Conservation (phyloP, 2,888 invertebrate species). For the Notocelia uddmanniana region DNA sequence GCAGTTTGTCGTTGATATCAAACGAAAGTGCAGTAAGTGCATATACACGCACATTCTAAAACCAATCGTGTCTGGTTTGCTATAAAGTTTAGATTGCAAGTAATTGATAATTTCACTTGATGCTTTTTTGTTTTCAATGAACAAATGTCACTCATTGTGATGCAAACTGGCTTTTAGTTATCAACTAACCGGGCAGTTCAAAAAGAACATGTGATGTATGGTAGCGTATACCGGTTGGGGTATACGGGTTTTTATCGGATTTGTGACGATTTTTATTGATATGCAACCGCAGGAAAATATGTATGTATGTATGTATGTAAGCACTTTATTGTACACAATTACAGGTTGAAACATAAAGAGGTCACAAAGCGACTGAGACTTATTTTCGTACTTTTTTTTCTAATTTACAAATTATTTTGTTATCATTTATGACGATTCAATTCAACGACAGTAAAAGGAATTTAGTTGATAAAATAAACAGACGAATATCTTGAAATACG, state of each 20-base stretch:
- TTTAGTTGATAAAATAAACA: not conserved
- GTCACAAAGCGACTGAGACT: too few relatives aligned
- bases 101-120: not conserved
- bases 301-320: too few relatives aligned
- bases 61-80: not conserved
- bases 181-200: slow-evolving; percentile 26
- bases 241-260: slow-evolving; percentile 10
- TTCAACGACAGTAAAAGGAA: too few relatives aligned
- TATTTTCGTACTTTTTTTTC: not conserved
- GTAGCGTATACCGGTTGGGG: not conserved
- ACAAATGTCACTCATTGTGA: slow-evolving; percentile 27
- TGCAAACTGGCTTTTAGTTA: slow-evolving; percentile 39
- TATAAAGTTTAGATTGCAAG: slow-evolving; percentile 12
- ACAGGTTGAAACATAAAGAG: too few relatives aligned
- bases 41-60: not conserved
- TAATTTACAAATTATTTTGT: too few relatives aligned
- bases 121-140: not conserved
- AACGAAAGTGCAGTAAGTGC: not conserved
- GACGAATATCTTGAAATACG: not conserved
- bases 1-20: slow-evolving; percentile 9
- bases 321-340: too few relatives aligned
- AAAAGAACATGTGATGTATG: slow-evolving; percentile 12
- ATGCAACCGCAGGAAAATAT: not conserved
- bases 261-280: not conserved
- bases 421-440: too few relatives aligned